Conservation (phyloP, 2,113 vertebrate species). For the Panthera uncia region DNA sequence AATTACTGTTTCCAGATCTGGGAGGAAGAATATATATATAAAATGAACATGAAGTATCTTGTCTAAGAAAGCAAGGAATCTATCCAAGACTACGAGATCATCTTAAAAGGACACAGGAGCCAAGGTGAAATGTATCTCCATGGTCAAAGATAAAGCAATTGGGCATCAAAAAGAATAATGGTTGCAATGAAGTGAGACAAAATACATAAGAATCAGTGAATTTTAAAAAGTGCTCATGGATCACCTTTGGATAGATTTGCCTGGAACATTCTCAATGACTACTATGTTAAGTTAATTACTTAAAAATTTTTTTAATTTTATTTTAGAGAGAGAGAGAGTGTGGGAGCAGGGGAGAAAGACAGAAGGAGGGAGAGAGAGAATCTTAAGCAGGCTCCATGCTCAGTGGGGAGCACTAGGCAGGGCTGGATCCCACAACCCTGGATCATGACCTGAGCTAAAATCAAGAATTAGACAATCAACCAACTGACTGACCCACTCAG, state of each 20-base stretch:
- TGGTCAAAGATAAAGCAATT: neutral
- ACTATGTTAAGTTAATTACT: neutral
- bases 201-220: neutral
- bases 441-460: no score
- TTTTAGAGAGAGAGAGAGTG: no score
- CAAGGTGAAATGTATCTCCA: neutral
- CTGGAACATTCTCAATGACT: neutral
- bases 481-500: no score
- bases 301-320: accelerated
- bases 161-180: neutral
- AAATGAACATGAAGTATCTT: neutral
- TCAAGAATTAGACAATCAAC: no score
- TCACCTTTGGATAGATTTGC: neutral
- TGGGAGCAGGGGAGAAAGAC: no score
- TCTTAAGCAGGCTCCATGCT: no score
- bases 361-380: no score
- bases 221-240: neutral
- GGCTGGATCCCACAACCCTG: no score
- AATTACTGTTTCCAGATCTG: neutral
- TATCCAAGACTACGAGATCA: neutral
- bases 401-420: no score
- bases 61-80: neutral
- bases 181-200: neutral
- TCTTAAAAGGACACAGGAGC: neutral
- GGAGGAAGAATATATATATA: neutral